These are phyloP conservation scores for Thalassaphorura encarpata DNA, from an alignment of 1,140 invertebrate species.

Conservation along the genomic window DNA sequence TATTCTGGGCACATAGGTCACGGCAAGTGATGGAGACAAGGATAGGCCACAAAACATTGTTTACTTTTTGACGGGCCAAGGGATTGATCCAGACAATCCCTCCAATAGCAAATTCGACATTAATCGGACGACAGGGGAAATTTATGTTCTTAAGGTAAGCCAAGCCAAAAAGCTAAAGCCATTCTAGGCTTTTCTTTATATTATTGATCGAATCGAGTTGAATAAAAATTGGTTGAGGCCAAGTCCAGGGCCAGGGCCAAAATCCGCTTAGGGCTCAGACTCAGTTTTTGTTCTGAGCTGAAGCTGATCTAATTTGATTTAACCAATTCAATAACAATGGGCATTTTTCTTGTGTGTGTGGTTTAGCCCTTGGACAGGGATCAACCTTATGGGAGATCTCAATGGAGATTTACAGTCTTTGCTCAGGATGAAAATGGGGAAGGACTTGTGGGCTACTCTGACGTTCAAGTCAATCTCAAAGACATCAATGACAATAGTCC, in stretches of 20 bases:
- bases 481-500: constrained; percentile 86
- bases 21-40: constrained; percentile 88
- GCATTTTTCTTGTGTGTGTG: too few relatives aligned
- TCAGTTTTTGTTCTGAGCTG: too few relatives aligned
- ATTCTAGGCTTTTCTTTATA: background rate
- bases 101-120: constrained; percentile 94
- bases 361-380: constrained; percentile 91
- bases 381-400: constrained; percentile 86
- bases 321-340: too few relatives aligned
- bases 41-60: constrained; percentile 90
- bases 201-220: too few relatives aligned
- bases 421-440: constrained; percentile 94
- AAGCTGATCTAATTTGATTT: too few relatives aligned
- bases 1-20: too few relatives aligned
- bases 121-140: constrained; percentile 62
- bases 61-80: constrained; percentile 92
- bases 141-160: constrained; percentile 74
- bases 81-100: constrained; percentile 87
- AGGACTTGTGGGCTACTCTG: constrained; percentile 92
- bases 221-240: too few relatives aligned
- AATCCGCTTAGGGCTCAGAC: too few relatives aligned
- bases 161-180: constrained; percentile 4
- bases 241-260: too few relatives aligned
- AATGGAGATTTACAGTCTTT: constrained; percentile 97
- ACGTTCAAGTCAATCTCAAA: constrained; percentile 92